Evolutionary conservation across 2,113 vertebrate species (phyloP).

Genomic region (Aythya baeri): DNA sequence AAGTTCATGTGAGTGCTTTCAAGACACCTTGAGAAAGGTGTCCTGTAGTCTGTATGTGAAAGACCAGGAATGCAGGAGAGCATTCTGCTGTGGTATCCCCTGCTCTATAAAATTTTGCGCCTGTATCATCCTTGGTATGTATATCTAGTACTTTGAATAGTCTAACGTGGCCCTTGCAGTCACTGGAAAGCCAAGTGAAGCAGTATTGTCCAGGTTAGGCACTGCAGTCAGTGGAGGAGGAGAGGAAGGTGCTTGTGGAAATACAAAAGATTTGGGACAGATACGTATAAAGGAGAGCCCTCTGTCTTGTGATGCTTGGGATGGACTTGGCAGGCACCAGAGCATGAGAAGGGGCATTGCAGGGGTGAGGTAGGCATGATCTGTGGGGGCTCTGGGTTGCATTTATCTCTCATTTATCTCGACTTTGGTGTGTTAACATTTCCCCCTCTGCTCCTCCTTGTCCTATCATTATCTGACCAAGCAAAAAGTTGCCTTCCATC

Average conservation of each 20-base stretch:
- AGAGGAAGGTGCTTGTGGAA: not conserved
- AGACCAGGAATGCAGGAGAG: not conserved
- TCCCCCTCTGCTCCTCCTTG: too few relatives aligned
- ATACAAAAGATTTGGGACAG: not conserved
- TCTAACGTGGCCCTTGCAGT: not conserved
- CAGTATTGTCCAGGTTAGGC: rapidly evolving
- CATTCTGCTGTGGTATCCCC: rapidly evolving
- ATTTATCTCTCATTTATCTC: not conserved
- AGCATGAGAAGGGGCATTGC: not conserved
- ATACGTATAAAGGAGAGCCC: not conserved
- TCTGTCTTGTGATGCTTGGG: not conserved
- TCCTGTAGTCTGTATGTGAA: not conserved
- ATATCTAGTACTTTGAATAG: not conserved
- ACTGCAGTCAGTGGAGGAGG: not conserved
- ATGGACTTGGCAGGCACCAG: not conserved
- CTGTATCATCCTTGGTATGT: rapidly evolving
- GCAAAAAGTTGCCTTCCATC: too few relatives aligned
- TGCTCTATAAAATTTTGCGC: not conserved
- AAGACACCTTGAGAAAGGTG: not conserved
- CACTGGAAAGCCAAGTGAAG: not conserved
- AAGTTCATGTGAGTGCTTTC: not conserved
- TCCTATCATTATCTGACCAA: too few relatives aligned
- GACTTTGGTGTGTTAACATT: not conserved
- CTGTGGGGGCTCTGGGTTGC: not conserved
- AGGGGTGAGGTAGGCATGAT: not conserved